Percentiles rank a stretch among this genome's conserved stretches.
phyloP scores from a whole-genome alignment of 2,797 vertebrate species.

The Tapera naevia region DNA sequence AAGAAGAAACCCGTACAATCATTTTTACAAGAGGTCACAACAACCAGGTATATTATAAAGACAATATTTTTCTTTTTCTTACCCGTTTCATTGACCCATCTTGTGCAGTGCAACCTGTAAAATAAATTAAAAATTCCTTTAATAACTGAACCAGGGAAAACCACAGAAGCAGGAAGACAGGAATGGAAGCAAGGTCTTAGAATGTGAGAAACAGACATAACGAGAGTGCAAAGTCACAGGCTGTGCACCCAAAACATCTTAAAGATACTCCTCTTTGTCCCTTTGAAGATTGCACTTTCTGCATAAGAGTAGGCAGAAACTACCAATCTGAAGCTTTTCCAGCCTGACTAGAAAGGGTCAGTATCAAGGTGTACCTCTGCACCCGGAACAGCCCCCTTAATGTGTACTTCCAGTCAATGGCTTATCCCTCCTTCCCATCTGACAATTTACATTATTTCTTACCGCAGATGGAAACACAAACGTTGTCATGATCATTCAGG shows the following conservation, averaged over 20 bases:
- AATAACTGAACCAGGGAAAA: not conserved
- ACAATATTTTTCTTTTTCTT: not conserved
- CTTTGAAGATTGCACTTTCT: not conserved
- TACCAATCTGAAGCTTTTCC: not conserved
- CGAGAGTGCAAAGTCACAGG: not conserved
- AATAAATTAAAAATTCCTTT: not conserved
- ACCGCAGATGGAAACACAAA: slow-evolving; percentile 66
- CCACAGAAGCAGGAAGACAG: not conserved
- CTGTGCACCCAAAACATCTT: not conserved
- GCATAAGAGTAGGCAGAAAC: not conserved
- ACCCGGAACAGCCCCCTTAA: not conserved
- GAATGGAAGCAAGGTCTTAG: not conserved
- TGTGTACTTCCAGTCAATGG: not conserved
- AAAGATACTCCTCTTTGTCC: not conserved
- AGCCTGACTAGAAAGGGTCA: not conserved
- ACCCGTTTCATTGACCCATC: slow-evolving; percentile 66
- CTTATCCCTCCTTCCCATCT: not conserved
- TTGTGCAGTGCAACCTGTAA: slow-evolving; percentile 61
- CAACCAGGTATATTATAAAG: not conserved
- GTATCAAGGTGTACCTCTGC: not conserved
- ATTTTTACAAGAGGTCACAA: not conserved
- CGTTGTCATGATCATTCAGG: slow-evolving; percentile 44
- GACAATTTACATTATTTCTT: slow-evolving; percentile 14
- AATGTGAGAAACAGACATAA: not conserved
- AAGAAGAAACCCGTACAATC: not conserved